phyloP scores from a whole-genome alignment of 2,888 invertebrate species.

The Caenorhabditis drosophilae region DNA sequence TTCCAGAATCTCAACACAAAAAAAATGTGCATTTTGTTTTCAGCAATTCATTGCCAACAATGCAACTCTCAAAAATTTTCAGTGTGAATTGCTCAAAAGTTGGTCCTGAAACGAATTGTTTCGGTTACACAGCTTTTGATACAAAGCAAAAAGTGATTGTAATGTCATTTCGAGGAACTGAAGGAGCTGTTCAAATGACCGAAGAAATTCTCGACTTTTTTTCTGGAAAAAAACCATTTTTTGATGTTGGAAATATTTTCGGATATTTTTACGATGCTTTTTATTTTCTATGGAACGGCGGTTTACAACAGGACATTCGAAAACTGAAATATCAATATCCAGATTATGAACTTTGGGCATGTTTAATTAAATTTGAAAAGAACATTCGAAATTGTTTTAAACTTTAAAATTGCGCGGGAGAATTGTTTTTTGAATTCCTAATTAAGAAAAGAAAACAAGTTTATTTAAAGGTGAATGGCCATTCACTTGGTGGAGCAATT shows the following conservation, averaged over 20 bases:
- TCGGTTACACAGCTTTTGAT: conserved; percentile 34
- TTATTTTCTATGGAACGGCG: conserved; percentile 40
- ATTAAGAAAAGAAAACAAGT: too few species aligned
- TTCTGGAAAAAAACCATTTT: conserved; percentile 23
- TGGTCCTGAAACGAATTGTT: conserved; percentile 25
- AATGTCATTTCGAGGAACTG: conserved; percentile 46
- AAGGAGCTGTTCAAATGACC: conserved; percentile 30
- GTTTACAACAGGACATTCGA: conserved; percentile 26
- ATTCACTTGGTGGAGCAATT: conserved; percentile 48
- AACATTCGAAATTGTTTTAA: too few species aligned
- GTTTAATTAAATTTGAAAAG: too few species aligned
- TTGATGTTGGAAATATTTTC: conserved; percentile 37
- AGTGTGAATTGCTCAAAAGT: conserved; percentile 26
- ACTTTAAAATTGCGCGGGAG: too few species aligned
- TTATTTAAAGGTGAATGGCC: conserved; percentile 24
- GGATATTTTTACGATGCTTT: conserved; percentile 49
- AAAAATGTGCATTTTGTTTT: conserved; percentile 10
- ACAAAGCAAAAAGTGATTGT: conserved; percentile 34
- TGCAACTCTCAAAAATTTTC: conserved; percentile 21
- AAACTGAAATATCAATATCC: conserved; percentile 30
- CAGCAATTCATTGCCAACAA: conserved; percentile 28
- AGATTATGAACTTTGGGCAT: conserved; percentile 39
- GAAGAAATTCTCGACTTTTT: conserved; percentile 33
- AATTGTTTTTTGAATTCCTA: too few species aligned
- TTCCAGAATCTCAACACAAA: conserved; percentile 21